These are phyloP conservation scores for Xanthostigma xanthostigma DNA, from an alignment of 2,888 invertebrate genomes.

Conservation along the genomic window DNA sequence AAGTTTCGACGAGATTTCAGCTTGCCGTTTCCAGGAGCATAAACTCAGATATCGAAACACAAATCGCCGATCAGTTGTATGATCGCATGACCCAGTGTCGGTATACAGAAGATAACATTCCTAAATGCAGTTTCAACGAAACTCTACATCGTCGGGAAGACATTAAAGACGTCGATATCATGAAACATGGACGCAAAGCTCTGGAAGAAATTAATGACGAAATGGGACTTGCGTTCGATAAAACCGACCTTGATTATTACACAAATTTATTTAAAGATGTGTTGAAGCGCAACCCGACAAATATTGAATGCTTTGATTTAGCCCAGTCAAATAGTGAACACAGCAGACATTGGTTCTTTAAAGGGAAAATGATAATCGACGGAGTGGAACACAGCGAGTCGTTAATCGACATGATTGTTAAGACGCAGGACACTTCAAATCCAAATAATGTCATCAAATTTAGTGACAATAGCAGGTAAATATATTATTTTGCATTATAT, in stretches of 20 bases:
- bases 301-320: conserved; percentile 93
- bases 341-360: conserved; percentile 98
- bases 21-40: conserved; percentile 30
- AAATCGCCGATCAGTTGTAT: conserved; percentile 49
- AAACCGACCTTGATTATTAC: conserved; percentile 85
- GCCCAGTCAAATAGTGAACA: conserved; percentile 98
- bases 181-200: conserved; percentile 59
- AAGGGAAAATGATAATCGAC: conserved; percentile 76
- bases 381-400: conserved; percentile 63
- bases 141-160: conserved; percentile 47
- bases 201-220: conserved; percentile 51
- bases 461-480: conserved; percentile 85
- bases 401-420: conserved; percentile 82
- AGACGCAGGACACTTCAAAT: conserved; percentile 75
- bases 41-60: conserved; percentile 26
- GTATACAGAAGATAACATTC: conserved; percentile 52
- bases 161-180: conserved; percentile 74
- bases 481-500: too few relatives aligned
- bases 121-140: conserved; percentile 50
- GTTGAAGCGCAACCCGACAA: conserved; percentile 83
- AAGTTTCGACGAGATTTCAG: conserved; percentile 65
- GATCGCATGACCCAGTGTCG: conserved; percentile 90
- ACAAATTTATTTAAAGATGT: conserved; percentile 70
- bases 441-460: conserved; percentile 93
- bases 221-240: conserved; percentile 76